These are phyloP conservation scores for Brachionus asplanchnoidis DNA, from an alignment of 1,140 invertebrate species.

Conservation along the genomic window DNA sequence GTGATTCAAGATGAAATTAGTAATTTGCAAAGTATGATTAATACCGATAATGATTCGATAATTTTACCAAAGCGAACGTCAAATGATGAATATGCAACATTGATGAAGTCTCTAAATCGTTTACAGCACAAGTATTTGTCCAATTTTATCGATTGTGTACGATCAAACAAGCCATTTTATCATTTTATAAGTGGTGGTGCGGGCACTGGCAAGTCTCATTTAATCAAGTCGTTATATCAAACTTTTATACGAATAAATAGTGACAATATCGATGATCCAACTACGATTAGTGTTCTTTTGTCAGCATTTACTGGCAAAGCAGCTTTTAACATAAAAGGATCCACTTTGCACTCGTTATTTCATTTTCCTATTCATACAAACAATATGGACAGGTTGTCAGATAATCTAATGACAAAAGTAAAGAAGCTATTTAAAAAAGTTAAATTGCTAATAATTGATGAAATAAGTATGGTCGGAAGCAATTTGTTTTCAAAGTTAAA, in stretches of 20 bases:
- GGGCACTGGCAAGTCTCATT: background rate
- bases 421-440: background rate
- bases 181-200: conserved; percentile 7
- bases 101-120: background rate
- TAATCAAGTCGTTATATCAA: background rate
- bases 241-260: background rate
- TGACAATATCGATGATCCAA: background rate
- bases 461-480: background rate
- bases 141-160: background rate
- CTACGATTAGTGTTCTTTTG: background rate
- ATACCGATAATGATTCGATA: background rate
- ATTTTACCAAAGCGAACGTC: background rate
- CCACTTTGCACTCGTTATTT: background rate
- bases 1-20: background rate
- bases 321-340: background rate
- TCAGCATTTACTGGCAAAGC: conserved; percentile 4
- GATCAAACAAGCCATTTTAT: background rate
- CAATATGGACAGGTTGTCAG: background rate
- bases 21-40: background rate
- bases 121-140: background rate
- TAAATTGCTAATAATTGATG: background rate
- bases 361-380: background rate
- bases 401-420: background rate
- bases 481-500: background rate
- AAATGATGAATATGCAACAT: background rate